Percentiles rank a stretch among this genome's conserved stretches.
Evolutionary conservation across 2,888 invertebrate genomes (phyloP).

Genomic region (Limnephilus marmoratus): DNA sequence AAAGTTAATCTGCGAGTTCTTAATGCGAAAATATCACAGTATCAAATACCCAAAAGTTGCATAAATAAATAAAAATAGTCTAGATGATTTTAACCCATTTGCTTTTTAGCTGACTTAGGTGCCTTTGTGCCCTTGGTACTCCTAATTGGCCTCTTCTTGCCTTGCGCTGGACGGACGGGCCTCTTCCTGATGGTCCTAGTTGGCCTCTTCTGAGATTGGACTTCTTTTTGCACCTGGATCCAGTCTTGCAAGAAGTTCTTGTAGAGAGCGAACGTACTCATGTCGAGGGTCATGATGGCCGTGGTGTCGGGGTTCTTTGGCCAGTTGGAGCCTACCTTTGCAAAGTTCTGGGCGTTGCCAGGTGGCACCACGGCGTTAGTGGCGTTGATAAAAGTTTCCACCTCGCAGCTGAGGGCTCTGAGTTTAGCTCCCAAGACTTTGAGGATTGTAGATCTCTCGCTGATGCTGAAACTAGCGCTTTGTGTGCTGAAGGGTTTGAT

Average conservation of each 20-base stretch:
- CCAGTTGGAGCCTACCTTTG: conserved; percentile 71
- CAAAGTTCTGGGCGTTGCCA: conserved; percentile 68
- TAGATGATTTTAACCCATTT: conserved; percentile 3
- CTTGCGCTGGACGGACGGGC: conserved; percentile 17
- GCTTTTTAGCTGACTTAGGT: conserved; percentile 23
- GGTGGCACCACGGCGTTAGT: conserved; percentile 73
- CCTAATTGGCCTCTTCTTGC: conserved; percentile 55
- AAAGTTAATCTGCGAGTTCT: conserved; percentile 8
- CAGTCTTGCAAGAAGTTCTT: conserved; percentile 79
- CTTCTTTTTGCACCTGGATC: conserved; percentile 75
- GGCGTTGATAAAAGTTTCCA: conserved; percentile 77
- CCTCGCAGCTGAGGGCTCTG: conserved; percentile 77
- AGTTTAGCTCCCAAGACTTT: conserved; percentile 72
- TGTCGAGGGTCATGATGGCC: conserved; percentile 78
- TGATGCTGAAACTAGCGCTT: conserved; percentile 73
- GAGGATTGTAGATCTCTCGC: conserved; percentile 73
- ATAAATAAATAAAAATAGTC: conserved; percentile 21
- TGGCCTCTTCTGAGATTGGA: conserved; percentile 58
- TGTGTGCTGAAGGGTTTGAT: conserved; percentile 70
- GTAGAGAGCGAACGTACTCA: conserved; percentile 79
- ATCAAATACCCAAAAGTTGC: conserved; percentile 73
- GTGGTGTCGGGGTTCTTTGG: conserved; percentile 76
- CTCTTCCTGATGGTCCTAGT: conserved; percentile 22
- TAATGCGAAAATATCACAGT: conserved; percentile 74
- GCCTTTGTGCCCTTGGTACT: conserved; percentile 12